A percentile compares a stretch with the other conserved stretches of the same genome.
phyloP scores from a whole-genome alignment of 2,888 invertebrate genomes.

The Darwinula stevensoni region DNA sequence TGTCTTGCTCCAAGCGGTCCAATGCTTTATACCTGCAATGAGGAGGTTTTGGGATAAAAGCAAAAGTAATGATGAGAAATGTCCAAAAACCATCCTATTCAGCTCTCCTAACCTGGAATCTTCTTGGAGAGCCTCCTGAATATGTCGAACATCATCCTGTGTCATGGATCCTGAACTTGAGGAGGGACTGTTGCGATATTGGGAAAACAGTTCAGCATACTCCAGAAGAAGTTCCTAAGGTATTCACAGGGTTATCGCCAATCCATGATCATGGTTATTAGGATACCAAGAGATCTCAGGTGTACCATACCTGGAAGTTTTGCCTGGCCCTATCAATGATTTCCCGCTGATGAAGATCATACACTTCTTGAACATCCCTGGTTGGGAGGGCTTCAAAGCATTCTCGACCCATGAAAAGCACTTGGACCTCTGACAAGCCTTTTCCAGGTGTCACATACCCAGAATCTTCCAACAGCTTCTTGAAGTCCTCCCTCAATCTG shows the following conservation, averaged over 20 bases:
- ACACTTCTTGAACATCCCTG: slow-evolving; percentile 65
- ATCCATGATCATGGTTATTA: neutral
- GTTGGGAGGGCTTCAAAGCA: slow-evolving; percentile 74
- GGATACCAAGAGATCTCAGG: no score
- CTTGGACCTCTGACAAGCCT: slow-evolving; percentile 51
- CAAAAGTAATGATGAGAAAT: neutral
- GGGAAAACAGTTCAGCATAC: slow-evolving; percentile 72
- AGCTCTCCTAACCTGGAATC: slow-evolving; percentile 77
- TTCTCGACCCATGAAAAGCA: slow-evolving; percentile 73
- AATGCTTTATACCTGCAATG: slow-evolving; percentile 53
- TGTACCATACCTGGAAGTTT: slow-evolving; percentile 39
- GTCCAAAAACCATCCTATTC: no score
- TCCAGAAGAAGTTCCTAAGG: slow-evolving; percentile 54
- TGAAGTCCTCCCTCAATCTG: slow-evolving; percentile 82
- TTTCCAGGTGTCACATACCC: slow-evolving; percentile 90
- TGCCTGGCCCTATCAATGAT: slow-evolving; percentile 63
- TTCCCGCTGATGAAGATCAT: slow-evolving; percentile 71
- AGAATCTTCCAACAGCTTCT: slow-evolving; percentile 66
- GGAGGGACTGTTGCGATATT: slow-evolving; percentile 29
- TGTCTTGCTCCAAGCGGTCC: slow-evolving; percentile 72
- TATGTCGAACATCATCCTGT: slow-evolving; percentile 74
- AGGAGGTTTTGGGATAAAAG: slow-evolving; percentile 1
- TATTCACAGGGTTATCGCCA: slow-evolving; percentile 5
- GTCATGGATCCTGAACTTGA: slow-evolving; percentile 38
- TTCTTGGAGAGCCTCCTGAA: slow-evolving; percentile 64